Conservation (phyloP, 2,113 vertebrate genomes). For the Anolis sagrei region DNA sequence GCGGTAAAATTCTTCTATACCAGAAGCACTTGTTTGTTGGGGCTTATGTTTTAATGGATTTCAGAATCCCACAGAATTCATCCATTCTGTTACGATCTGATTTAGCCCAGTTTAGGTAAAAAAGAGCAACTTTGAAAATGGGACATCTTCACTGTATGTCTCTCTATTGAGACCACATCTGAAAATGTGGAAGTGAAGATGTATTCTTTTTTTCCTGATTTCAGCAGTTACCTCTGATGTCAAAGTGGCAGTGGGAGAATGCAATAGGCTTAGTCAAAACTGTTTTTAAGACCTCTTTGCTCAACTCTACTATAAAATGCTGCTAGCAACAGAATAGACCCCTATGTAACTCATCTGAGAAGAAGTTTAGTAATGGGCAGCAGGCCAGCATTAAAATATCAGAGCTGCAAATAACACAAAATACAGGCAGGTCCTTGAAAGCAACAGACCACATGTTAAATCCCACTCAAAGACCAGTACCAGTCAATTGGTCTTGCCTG, state of each 20-base stretch:
- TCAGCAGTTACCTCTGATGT: background rate
- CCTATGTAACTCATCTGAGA: background rate
- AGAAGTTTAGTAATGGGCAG: background rate
- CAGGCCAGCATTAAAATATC: background rate
- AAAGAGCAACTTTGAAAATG: background rate
- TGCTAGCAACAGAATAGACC: background rate
- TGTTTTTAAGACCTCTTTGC: background rate
- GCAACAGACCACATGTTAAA: too few species aligned
- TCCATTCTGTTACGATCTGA: background rate
- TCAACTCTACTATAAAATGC: background rate
- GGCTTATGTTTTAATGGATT: background rate
- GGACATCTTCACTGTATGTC: background rate
- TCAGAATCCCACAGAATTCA: background rate
- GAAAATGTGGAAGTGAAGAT: background rate
- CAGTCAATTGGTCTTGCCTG: background rate
- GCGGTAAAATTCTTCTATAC: conserved; percentile 25
- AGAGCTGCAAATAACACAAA: background rate
- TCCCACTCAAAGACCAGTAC: background rate
- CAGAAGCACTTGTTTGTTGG: background rate
- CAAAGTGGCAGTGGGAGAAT: background rate
- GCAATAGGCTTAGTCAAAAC: background rate
- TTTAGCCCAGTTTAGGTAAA: background rate
- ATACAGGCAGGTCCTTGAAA: background rate
- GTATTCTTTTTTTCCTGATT: background rate
- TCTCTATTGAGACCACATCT: background rate